These are phyloP conservation scores for Archips xylosteana DNA, from an alignment of 2,888 invertebrate species.

Conservation along the genomic window DNA sequence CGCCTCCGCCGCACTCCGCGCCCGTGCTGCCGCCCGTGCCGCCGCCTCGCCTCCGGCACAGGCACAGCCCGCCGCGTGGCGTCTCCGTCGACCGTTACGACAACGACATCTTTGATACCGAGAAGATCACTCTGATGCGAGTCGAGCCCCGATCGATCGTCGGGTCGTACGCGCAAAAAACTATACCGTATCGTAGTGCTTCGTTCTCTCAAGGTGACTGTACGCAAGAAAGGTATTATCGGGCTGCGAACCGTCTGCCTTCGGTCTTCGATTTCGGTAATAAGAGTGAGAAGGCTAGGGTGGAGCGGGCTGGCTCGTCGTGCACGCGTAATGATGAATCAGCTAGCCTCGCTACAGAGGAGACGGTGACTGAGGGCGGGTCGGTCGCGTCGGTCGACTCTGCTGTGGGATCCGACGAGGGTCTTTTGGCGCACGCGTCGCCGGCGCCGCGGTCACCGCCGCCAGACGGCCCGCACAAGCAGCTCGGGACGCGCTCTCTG, in stretches of 20 bases:
- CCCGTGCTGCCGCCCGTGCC: slow-evolving; percentile 85
- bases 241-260: slow-evolving; percentile 67
- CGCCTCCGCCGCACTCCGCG: slow-evolving; percentile 78
- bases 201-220: slow-evolving; percentile 96
- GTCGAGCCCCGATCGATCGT: slow-evolving; percentile 86
- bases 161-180: slow-evolving; percentile 87
- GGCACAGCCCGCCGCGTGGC: slow-evolving; percentile 81
- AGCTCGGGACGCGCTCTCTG: slow-evolving; percentile 77
- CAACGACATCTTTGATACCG: slow-evolving; percentile 70
- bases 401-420: slow-evolving; percentile 87
- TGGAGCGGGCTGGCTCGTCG: slow-evolving; percentile 53
- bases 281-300: slow-evolving; percentile 60
- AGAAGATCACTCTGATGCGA: slow-evolving; percentile 82
- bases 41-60: slow-evolving; percentile 81
- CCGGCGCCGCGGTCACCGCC: slow-evolving; percentile 77
- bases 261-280: slow-evolving; percentile 78
- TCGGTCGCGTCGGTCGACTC: slow-evolving; percentile 87
- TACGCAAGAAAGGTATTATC: slow-evolving; percentile 84
- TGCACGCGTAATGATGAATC: slow-evolving; percentile 68
- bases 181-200: slow-evolving; percentile 92
- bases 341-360: slow-evolving; percentile 67
- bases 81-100: slow-evolving; percentile 79
- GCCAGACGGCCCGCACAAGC: slow-evolving; percentile 79
- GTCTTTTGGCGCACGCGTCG: slow-evolving; percentile 74
- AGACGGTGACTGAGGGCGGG: slow-evolving; percentile 73